Conservation (phyloP, 2,113 vertebrate species). For the Cyanocitta stelleri region DNA sequence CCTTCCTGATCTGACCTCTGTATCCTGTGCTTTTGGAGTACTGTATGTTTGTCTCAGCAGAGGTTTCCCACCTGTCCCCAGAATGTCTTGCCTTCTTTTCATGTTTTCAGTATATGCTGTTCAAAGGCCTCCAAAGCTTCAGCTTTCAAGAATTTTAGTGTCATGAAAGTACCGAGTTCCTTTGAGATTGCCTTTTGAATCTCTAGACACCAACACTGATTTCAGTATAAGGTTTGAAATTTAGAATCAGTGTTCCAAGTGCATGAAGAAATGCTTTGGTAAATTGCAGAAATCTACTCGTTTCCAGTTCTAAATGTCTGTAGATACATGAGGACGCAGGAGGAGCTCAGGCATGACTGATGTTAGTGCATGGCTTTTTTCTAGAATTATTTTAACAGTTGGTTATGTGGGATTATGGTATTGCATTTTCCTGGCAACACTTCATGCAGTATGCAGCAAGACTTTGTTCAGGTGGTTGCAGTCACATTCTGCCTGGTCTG, state of each 20-base stretch:
- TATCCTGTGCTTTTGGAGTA: neutral
- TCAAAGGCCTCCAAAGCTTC: neutral
- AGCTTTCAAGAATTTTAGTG: neutral
- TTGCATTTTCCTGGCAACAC: neutral
- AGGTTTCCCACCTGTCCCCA: neutral
- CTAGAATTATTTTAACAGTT: neutral
- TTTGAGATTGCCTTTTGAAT: neutral
- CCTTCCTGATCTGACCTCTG: neutral
- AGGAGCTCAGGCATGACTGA: neutral
- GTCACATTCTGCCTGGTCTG: neutral
- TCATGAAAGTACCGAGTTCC: neutral
- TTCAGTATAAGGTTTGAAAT: neutral
- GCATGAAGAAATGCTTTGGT: neutral
- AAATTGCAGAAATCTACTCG: neutral
- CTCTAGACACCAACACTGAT: neutral
- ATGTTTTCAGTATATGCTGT: neutral
- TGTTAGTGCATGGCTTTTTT: neutral
- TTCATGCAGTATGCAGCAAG: neutral
- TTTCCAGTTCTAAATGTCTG: neutral
- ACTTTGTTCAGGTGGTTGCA: neutral
- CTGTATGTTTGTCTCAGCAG: neutral
- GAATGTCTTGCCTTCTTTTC: neutral
- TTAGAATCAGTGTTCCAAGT: neutral
- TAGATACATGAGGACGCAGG: neutral
- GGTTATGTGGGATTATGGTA: neutral